phyloP scores from a whole-genome alignment of 2,113 vertebrate genomes.

The Gallinago paraguaiae region DNA sequence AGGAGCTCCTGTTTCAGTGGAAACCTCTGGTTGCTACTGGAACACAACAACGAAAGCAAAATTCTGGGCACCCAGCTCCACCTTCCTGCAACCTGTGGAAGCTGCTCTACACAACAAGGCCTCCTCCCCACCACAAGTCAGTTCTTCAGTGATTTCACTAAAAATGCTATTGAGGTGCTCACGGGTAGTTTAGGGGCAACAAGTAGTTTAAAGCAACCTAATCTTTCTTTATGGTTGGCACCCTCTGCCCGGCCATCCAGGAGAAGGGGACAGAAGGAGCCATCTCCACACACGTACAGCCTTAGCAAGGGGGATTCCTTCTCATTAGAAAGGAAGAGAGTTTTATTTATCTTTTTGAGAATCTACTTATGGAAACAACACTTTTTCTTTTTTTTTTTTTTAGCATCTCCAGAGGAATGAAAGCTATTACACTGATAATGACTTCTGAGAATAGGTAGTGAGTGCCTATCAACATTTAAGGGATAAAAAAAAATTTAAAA shows the following conservation, averaged over 20 bases:
- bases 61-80: background rate
- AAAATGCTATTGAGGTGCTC: too few species aligned
- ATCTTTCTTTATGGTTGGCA: background rate
- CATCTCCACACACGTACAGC: too few species aligned
- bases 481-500: background rate
- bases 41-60: background rate
- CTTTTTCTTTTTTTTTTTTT: background rate
- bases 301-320: background rate
- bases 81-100: background rate
- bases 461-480: background rate
- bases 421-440: background rate
- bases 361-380: background rate
- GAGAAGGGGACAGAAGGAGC: background rate
- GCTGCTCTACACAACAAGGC: background rate
- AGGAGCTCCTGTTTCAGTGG: background rate
- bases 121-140: background rate
- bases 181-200: background rate
- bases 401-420: background rate
- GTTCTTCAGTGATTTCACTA: background rate
- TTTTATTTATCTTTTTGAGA: background rate
- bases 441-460: background rate
- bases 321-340: background rate
- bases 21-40: background rate
- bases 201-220: background rate
- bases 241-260: background rate